Evolutionary conservation across 1,140 invertebrate species (phyloP).

Genomic region (Heliconius himera): DNA sequence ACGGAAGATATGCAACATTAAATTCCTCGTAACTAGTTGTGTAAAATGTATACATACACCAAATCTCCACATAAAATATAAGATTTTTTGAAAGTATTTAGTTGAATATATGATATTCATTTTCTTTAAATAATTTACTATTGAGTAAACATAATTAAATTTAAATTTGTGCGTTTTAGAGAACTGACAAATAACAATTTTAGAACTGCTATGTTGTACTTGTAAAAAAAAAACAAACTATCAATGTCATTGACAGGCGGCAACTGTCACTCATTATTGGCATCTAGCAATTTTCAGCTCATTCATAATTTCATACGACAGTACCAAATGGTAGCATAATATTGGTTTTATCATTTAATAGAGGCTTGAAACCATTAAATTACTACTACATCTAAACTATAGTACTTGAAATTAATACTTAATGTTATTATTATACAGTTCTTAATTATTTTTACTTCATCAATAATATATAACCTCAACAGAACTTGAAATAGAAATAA

Average conservation of each 20-base stretch:
- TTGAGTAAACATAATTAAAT: too few relatives aligned
- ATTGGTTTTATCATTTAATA: neutral
- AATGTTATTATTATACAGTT: neutral
- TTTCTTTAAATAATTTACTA: too few relatives aligned
- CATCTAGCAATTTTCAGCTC: neutral
- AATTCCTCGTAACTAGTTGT: too few relatives aligned
- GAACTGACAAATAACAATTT: too few relatives aligned
- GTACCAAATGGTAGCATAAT: slow-evolving; percentile 13
- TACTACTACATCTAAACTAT: neutral
- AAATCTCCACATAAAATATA: too few relatives aligned
- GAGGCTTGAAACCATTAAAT: neutral
- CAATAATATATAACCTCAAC: slow-evolving; percentile 4
- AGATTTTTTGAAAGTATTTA: too few relatives aligned
- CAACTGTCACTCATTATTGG: neutral
- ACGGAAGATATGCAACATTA: too few relatives aligned
- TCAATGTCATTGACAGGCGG: neutral
- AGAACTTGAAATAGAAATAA: neutral
- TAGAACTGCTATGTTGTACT: too few relatives aligned
- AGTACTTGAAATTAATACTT: neutral
- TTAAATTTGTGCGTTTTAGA: too few relatives aligned
- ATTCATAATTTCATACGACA: too few relatives aligned
- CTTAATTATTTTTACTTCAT: neutral
- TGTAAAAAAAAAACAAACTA: neutral
- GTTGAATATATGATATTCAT: too few relatives aligned
- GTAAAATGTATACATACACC: too few relatives aligned